Percentiles rank a stretch among this genome's conserved stretches.
Conservation (phyloP, 2,888 invertebrate genomes). For the Vanessa cardui region DNA sequence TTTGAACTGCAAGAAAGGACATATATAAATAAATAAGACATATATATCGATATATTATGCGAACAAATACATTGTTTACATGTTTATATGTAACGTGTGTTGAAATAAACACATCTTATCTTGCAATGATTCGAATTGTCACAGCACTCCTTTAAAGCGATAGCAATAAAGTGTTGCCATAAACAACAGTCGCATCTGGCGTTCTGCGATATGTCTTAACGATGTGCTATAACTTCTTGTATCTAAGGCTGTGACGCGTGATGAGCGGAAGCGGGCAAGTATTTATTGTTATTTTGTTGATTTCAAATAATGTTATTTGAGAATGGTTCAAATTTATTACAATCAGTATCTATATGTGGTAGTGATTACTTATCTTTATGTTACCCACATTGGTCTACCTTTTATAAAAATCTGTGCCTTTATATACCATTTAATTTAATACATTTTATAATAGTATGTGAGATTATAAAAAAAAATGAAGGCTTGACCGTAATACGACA, state of each 20-base stretch:
- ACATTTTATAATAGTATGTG: too few species aligned
- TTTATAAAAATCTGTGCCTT: too few species aligned
- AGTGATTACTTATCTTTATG: too few species aligned
- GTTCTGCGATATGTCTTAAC: constrained; percentile 39
- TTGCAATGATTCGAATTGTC: constrained; percentile 38
- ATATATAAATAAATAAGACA: too few species aligned
- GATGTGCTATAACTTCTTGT: constrained; percentile 34
- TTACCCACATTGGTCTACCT: too few species aligned
- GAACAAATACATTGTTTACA: background rate
- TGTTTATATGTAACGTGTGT: constrained; percentile 2
- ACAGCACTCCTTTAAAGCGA: constrained; percentile 39
- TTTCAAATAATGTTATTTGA: background rate
- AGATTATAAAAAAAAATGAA: too few species aligned
- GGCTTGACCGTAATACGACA: too few species aligned
- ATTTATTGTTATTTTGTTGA: too few species aligned
- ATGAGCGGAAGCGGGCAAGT: background rate
- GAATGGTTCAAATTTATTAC: too few species aligned
- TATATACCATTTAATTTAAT: too few species aligned
- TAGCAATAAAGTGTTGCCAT: constrained; percentile 39
- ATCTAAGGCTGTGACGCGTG: background rate
- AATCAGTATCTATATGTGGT: too few species aligned
- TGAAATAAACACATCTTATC: constrained; percentile 33
- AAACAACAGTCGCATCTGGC: constrained; percentile 41
- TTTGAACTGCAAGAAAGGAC: too few species aligned
- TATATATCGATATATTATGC: background rate